Percentiles rank a stretch among this genome's conserved stretches.
Conservation (phyloP, 37 sponge, comb jelly and placozoan genomes). For the Agelas oroides region DNA sequence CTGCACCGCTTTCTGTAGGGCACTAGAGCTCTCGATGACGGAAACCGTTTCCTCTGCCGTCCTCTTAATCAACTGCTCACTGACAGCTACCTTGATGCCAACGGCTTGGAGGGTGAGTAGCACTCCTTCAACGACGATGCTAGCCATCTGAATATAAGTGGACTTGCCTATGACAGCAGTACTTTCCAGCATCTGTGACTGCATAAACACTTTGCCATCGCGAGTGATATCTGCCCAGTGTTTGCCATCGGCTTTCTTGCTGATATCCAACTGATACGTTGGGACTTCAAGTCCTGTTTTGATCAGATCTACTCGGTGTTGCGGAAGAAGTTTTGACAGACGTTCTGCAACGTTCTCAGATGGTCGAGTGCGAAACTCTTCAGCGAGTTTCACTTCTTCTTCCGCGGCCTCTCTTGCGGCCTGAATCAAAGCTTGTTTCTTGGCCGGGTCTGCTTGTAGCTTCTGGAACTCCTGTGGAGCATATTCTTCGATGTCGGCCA, state of each 20-base stretch:
- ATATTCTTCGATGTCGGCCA: conserved; percentile 17
- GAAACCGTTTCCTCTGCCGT: conserved; percentile 40
- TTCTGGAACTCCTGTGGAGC: conserved; percentile 36
- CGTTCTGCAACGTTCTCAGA: background rate
- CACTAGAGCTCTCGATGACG: conserved; percentile 35
- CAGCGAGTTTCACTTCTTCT: conserved; percentile 30
- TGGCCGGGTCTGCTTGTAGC: conserved; percentile 1
- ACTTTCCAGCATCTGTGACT: background rate
- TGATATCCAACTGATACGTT: conserved; percentile 23
- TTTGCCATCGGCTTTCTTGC: conserved; percentile 34
- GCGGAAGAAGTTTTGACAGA: conserved; percentile 1
- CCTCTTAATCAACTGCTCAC: conserved; percentile 3
- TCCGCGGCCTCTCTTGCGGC: conserved; percentile 27
- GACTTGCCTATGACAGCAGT: background rate
- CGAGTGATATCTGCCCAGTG: conserved; percentile 42
- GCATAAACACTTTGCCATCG: conserved; percentile 40
- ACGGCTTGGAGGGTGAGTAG: conserved; percentile 35
- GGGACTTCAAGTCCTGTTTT: conserved; percentile 31
- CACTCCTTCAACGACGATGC: conserved; percentile 41
- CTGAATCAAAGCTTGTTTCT: background rate
- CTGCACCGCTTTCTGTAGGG: conserved; percentile 42
- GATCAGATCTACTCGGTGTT: conserved; percentile 23
- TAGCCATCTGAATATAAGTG: conserved; percentile 37
- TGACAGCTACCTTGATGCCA: conserved; percentile 41
- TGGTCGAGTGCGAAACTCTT: background rate